Conservation (phyloP, 2,888 invertebrate species). For the Tachina fera region DNA sequence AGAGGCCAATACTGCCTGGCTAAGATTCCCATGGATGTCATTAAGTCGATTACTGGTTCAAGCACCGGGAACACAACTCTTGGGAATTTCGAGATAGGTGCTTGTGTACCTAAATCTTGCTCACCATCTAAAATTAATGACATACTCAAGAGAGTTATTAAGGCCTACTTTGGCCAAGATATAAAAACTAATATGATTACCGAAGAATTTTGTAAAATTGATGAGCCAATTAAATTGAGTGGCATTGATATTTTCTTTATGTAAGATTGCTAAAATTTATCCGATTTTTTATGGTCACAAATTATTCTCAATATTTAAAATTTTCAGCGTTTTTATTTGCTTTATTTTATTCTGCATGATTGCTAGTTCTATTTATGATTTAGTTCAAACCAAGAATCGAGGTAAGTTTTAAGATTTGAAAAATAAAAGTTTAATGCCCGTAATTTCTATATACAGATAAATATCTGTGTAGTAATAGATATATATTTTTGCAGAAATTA, state of each 20-base stretch:
- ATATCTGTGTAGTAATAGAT: too few relatives aligned
- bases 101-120: constrained; percentile 81
- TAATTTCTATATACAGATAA: too few relatives aligned
- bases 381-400: constrained; percentile 77
- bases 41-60: too few relatives aligned
- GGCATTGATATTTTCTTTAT: constrained; percentile 81
- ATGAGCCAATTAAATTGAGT: constrained; percentile 77
- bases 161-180: constrained; percentile 64
- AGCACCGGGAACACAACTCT: too few relatives aligned
- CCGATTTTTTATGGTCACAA: not conserved
- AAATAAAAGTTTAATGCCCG: too few relatives aligned
- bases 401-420: constrained; percentile 74
- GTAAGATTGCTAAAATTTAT: constrained; percentile 75
- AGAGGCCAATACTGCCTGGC: constrained; percentile 83
- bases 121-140: constrained; percentile 74
- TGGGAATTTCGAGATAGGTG: constrained; percentile 77
- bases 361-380: constrained; percentile 80
- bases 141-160: constrained; percentile 76
- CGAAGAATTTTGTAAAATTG: constrained; percentile 77
- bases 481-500: too few relatives aligned
- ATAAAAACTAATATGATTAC: constrained; percentile 71
- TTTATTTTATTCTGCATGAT: constrained; percentile 78
- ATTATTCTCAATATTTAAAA: not conserved
- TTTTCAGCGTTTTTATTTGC: constrained; percentile 77
- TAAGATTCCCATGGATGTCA: constrained; percentile 75